Evolutionary conservation across 2,797 vertebrate species (phyloP).

Genomic region (Todus mexicanus): DNA sequence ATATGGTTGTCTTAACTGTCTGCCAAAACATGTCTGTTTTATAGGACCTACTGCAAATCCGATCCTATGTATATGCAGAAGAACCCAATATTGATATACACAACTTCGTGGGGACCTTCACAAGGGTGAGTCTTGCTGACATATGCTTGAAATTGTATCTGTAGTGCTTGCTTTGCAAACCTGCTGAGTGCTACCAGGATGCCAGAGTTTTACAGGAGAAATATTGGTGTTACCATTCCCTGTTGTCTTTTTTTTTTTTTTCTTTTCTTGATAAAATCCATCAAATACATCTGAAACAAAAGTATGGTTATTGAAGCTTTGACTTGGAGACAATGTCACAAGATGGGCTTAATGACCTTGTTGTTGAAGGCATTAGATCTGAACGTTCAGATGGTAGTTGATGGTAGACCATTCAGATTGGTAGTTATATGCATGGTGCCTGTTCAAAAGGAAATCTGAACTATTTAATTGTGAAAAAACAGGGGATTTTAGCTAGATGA

Average conservation of each 20-base stretch:
- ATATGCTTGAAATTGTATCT: neutral
- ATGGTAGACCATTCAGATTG: neutral
- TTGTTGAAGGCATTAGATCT: neutral
- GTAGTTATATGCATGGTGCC: neutral
- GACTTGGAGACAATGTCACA: neutral
- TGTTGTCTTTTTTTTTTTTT: neutral
- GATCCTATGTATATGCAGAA: conserved; percentile 92
- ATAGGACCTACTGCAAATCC: conserved; percentile 93
- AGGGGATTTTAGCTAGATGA: neutral
- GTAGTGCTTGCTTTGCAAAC: neutral
- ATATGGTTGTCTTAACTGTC: neutral
- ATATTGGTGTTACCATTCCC: neutral
- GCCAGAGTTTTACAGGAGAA: neutral
- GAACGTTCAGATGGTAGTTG: neutral
- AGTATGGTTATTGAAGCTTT: neutral
- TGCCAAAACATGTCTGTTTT: neutral
- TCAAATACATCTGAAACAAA: neutral
- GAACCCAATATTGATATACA: conserved; percentile 98
- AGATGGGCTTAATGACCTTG: neutral
- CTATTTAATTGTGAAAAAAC: neutral
- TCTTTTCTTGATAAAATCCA: neutral
- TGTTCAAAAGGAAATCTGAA: neutral
- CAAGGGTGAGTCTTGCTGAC: conserved; percentile 80
- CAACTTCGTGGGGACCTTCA: conserved; percentile 97
- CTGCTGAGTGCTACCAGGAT: neutral